These are phyloP conservation scores for Diorhabda carinulata DNA, from an alignment of 1,140 invertebrate species.

Conservation along the genomic window DNA sequence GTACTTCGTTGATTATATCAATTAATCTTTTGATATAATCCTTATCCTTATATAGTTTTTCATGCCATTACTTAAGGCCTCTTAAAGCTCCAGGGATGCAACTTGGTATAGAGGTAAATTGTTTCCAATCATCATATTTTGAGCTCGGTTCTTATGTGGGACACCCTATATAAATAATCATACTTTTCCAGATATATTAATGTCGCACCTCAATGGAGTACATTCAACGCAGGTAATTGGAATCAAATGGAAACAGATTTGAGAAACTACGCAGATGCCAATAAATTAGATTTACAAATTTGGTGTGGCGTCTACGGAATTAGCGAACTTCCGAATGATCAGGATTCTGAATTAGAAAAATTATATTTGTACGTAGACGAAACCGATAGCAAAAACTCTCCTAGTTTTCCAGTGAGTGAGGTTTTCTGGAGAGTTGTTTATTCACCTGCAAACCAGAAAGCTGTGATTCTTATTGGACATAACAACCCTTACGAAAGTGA, in stretches of 20 bases:
- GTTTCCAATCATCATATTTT: too few species aligned
- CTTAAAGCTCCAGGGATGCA: too few species aligned
- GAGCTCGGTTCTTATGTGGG: too few species aligned
- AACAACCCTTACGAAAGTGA: slow-evolving; percentile 59
- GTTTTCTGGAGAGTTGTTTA: slow-evolving; percentile 61
- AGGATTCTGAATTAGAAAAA: slow-evolving; percentile 35
- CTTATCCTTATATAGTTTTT: too few species aligned
- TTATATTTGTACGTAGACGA: slow-evolving; percentile 43
- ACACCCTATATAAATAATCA: too few species aligned
- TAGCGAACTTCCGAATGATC: slow-evolving; percentile 49
- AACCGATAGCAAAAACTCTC: slow-evolving; percentile 49
- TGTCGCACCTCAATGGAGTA: slow-evolving; percentile 56
- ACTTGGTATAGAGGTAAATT: too few species aligned
- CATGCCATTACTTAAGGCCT: too few species aligned
- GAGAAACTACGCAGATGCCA: slow-evolving; percentile 42
- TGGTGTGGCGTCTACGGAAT: slow-evolving; percentile 57
- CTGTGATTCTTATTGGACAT: slow-evolving; percentile 57
- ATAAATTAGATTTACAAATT: slow-evolving; percentile 46
- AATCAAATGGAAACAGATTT: slow-evolving; percentile 48
- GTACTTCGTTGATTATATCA: too few species aligned
- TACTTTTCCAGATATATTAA: slow-evolving; percentile 47
- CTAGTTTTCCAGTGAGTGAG: slow-evolving; percentile 52
- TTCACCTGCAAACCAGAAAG: slow-evolving; percentile 50
- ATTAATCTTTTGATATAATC: too few species aligned
- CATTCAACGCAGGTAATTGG: slow-evolving; percentile 58